phyloP scores from a whole-genome alignment of 1,140 invertebrate genomes.

The Philotrypesis tridentata region DNA sequence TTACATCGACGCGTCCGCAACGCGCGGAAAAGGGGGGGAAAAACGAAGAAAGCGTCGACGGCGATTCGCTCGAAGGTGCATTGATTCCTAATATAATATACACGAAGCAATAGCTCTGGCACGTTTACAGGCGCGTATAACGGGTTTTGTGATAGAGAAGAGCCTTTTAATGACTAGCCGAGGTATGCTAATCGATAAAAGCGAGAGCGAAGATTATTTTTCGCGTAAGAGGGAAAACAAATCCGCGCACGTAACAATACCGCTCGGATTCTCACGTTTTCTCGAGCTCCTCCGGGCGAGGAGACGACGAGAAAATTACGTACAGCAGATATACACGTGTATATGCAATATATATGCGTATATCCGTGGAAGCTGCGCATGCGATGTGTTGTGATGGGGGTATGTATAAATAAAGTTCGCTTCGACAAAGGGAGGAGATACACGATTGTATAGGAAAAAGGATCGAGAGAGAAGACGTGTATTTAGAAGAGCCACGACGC shows the following conservation, averaged over 20 bases:
- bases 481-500: not conserved
- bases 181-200: not conserved
- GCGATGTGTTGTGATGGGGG: no score
- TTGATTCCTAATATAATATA: conserved; percentile 33
- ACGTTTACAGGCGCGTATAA: no score
- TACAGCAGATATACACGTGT: conserved; percentile 10
- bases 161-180: not conserved
- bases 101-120: no score
- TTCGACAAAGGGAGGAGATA: not conserved
- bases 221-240: not conserved
- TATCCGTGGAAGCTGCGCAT: no score
- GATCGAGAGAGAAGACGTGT: not conserved
- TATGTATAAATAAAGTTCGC: not conserved
- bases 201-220: not conserved
- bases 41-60: conserved; percentile 31
- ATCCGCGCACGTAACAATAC: no score
- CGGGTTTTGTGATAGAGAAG: no score
- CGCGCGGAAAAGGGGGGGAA: not conserved
- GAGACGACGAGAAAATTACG: conserved; percentile 11
- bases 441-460: not conserved
- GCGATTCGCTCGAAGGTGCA: conserved; percentile 18
- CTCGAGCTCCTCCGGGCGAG: conserved; percentile 29
- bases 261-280: not conserved
- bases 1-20: not conserved
- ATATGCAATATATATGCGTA: no score